Base-by-base conservation (phyloP, 2,888 invertebrate species). In the Stenichneumon culpator region DNA sequence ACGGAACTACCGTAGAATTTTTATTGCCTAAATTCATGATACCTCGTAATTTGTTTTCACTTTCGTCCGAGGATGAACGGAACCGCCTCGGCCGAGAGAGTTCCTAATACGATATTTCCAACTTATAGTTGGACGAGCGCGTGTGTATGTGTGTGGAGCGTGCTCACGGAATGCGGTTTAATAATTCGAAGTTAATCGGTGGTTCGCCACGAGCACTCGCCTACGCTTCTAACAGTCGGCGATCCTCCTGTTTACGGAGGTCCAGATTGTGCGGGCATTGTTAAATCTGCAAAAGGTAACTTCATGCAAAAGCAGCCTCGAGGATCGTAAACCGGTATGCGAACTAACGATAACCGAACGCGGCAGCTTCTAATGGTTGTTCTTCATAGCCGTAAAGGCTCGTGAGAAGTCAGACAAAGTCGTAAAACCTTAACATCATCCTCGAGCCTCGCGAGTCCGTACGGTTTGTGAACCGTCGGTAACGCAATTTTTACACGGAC, bases 251-350 rank as follows among this genome's bases (percentile, higher is more conserved):
- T 78, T 74, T 78, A 54, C 19, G 82, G 79, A 79, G 84, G 74
- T 86, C 79, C 82, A 79, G 44, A 72, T 79, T 86, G 75, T 82
- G 75, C 77, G 65, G 79, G 83, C 60, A 87, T 87, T 89, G 80
- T 89, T 81, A 67, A 80, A 68, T 74, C 86, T 86, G 82, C 87
- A 84, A 88, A 89, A 88, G 88, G 87, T 77, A 87, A 79, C 63
- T 22, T 19, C 36, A n/a, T 36, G 32, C 32, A 47, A 60, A 47
- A 50, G 63, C 50, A 7, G 72, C 22, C 28, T 25, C 60, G 50
- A 47, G 57, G 69, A 78, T 78, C 57, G 70, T 79, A 65, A 60
- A 79, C 69, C 79, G 50, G 57, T 79, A 70, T 50, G 22, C 14
- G 28, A 44, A 4, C 28, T 25, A 28, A 32, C 50, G 50, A 47